Base-by-base conservation (phyloP, 2,113 vertebrate genomes). In the Halcyon malimbica region DNA sequence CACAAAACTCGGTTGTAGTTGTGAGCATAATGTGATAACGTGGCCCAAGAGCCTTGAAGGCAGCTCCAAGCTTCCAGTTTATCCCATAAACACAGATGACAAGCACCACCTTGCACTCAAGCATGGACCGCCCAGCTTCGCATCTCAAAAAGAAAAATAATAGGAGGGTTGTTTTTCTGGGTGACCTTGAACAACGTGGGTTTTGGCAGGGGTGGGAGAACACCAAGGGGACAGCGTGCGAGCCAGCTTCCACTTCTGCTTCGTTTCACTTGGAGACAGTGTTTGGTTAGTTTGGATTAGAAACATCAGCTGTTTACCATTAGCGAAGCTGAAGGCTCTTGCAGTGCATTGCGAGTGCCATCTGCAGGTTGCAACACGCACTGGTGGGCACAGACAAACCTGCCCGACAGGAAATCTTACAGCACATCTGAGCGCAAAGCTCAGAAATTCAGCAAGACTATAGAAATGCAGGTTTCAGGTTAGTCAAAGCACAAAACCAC, bases 261-360 rank as follows among this genome's bases (percentile, higher is more conserved):
- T 89, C 73, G 8, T 85, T 82, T 93, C 90, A 83, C 53, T 31
- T n/a, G 3, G 46, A 68, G 78, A 65, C 78, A 84, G 6, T 14
- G 56, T 65, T 91, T 64, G 73, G 54, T 25, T 75, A 15, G 57
- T 2, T 46, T 5, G 75, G 76, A 44, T 31, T 28, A 41, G 70
- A 50, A 90, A 23, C 37, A 11, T 4, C 16, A 31, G 64, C 78
- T 24, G 67, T 11, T 73, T 10, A 28, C 57, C 68, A 2, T 18
- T 16, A 35, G n/a, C 0, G 7, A 46, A 50, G 26, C 65, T 4
- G 2, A 3, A 1, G 71, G 93, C 46, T 83, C 42, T 41, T 64
- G 16, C 35, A 39, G 41, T 31, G 96, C 97, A 89, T 42, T 71
- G 89, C 85, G 89, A 97, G 94, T 93, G 97, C 98, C 98, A 98